These are phyloP conservation scores for Nixonia krombeini DNA, from an alignment of 1,140 invertebrate species.

Conservation along the genomic window DNA sequence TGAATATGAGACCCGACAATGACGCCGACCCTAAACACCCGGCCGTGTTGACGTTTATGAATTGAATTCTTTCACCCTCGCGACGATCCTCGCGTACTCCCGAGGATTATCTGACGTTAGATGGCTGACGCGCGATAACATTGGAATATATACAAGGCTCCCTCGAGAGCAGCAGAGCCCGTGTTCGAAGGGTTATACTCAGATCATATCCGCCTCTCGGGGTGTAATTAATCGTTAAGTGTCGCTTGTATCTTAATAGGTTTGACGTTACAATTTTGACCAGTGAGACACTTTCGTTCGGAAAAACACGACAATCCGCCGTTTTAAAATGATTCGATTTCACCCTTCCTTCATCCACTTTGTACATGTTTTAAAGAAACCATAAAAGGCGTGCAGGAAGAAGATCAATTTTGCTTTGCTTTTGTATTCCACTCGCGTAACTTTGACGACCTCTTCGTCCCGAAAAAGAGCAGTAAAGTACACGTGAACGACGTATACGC, in stretches of 20 bases:
- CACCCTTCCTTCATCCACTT: too few species aligned
- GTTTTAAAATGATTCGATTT: too few species aligned
- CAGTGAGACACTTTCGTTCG: too few species aligned
- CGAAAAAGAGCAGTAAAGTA: slow-evolving; percentile 14
- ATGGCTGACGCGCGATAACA: slow-evolving; percentile 25
- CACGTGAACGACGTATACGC: slow-evolving; percentile 8
- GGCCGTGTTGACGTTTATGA: slow-evolving; percentile 60
- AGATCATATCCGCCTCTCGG: too few species aligned
- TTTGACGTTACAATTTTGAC: too few species aligned
- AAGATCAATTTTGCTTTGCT: background rate
- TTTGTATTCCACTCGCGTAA: slow-evolving; percentile 1
- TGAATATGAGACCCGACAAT: slow-evolving; percentile 32
- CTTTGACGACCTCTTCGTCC: background rate
- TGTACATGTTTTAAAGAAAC: background rate
- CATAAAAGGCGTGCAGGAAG: background rate
- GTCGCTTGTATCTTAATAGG: too few species aligned
- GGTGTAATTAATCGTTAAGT: slow-evolving; percentile 19
- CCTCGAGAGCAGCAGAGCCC: slow-evolving; percentile 10
- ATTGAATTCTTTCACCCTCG: slow-evolving; percentile 58
- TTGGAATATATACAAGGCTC: slow-evolving; percentile 14
- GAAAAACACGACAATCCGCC: too few species aligned
- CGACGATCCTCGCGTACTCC: slow-evolving; percentile 18
- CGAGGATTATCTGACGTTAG: slow-evolving; percentile 17
- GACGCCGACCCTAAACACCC: slow-evolving; percentile 33
- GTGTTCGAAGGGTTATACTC: slow-evolving; percentile 5